Evolutionary conservation across 2,888 invertebrate species (phyloP).

Genomic region (Junonia oenone): DNA sequence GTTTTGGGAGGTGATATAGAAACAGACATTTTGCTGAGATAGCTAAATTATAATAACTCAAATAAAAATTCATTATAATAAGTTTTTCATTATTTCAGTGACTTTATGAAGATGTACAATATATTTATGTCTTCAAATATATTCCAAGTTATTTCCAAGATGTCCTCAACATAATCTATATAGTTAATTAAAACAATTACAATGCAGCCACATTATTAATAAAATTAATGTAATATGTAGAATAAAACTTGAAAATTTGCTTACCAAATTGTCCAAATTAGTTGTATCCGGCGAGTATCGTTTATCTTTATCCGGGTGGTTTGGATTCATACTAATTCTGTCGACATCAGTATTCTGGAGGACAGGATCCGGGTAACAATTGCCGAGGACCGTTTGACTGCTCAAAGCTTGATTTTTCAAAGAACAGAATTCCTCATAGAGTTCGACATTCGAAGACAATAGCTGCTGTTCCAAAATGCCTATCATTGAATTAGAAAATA

Average conservation of each 20-base stretch:
- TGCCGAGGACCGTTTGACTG: conserved; percentile 6
- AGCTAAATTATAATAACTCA: no score
- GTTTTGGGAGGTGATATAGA: no score
- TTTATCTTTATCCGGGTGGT: conserved; percentile 18
- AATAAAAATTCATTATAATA: no score
- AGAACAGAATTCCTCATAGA: conserved; percentile 36
- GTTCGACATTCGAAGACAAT: conserved; percentile 24
- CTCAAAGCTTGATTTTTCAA: conserved; percentile 24
- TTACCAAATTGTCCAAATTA: conserved; percentile 51
- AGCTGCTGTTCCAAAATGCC: conserved; percentile 45
- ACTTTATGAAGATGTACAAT: no score
- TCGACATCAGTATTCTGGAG: conserved; percentile 10
- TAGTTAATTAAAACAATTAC: no score
- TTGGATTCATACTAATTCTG: background rate
- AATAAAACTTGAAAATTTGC: conserved; percentile 27
- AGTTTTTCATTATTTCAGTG: no score
- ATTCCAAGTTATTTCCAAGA: no score
- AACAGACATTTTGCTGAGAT: no score
- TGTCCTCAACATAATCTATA: no score
- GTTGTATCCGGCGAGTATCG: conserved; percentile 55
- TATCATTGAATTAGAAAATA: conserved; percentile 45
- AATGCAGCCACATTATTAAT: no score
- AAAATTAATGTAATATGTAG: no score
- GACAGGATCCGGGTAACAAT: conserved; percentile 1
- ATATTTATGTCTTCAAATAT: no score